These are phyloP conservation scores for Teleogryllus occipitalis DNA, from an alignment of 1,140 invertebrate species.

Conservation along the genomic window DNA sequence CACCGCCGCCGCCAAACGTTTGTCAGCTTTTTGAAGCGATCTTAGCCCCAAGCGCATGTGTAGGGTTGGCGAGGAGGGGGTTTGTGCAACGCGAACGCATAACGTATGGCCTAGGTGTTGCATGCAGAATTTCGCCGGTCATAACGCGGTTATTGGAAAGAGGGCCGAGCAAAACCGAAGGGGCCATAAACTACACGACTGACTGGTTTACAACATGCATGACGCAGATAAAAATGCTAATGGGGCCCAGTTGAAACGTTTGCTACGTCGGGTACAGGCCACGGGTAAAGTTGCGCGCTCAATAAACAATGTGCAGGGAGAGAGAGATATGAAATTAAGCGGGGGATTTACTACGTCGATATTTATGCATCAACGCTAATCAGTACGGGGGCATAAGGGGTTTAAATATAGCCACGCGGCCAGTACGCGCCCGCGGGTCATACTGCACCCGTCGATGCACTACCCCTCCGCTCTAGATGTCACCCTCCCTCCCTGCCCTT, in stretches of 20 bases:
- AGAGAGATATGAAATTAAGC: conserved; percentile 5
- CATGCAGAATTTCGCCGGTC: not conserved
- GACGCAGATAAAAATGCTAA: conserved; percentile 4
- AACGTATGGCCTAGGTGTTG: conserved; percentile 3
- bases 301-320: not conserved
- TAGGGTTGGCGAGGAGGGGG: no score
- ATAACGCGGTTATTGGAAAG: conserved; percentile 1
- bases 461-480: no score
- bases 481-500: no score
- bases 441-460: no score
- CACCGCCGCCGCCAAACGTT: not conserved
- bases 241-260: conserved; percentile 3
- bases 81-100: not conserved
- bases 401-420: not conserved
- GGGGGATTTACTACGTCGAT: not conserved
- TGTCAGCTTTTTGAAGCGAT: conserved; percentile 4
- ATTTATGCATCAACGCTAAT: conserved; percentile 5
- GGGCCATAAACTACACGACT: not conserved
- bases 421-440: no score
- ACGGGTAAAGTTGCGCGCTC: not conserved
- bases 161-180: not conserved
- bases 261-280: not conserved
- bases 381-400: not conserved
- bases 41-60: not conserved
- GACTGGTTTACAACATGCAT: conserved; percentile 4